A percentile compares a stretch with the other conserved stretches of the same genome.
Evolutionary conservation across 2,888 invertebrate species (phyloP).

Genomic region (Drosophila flavopinicola): DNA sequence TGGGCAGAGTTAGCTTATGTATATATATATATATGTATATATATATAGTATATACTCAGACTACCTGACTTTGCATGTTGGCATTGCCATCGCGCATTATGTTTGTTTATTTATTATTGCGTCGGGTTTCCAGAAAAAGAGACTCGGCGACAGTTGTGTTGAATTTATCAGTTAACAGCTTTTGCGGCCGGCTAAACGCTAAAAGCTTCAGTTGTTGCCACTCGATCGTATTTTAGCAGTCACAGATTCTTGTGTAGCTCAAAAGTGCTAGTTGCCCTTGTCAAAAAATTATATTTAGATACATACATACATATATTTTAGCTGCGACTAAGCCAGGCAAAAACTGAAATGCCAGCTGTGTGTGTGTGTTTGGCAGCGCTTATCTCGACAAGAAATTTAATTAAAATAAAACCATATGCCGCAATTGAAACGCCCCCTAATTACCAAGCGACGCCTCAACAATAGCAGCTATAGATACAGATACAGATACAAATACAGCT

Average conservation of each 20-base stretch:
- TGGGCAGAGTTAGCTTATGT: slow-evolving; percentile 10
- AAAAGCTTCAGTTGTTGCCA: slow-evolving; percentile 48
- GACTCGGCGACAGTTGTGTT: slow-evolving; percentile 70
- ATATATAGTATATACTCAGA: slow-evolving; percentile 9
- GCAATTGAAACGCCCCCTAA: slow-evolving; percentile 68
- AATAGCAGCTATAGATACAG: slow-evolving; percentile 22
- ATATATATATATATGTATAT: not conserved
- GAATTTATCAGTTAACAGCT: slow-evolving; percentile 77
- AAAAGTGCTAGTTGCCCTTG: slow-evolving; percentile 15
- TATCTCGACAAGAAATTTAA: slow-evolving; percentile 66
- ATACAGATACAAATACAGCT: slow-evolving; percentile 23
- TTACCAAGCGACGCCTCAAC: slow-evolving; percentile 34
- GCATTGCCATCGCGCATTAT: slow-evolving; percentile 35
- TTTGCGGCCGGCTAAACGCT: slow-evolving; percentile 53
- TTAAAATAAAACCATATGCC: slow-evolving; percentile 72
- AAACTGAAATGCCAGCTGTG: slow-evolving; percentile 18
- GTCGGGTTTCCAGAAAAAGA: slow-evolving; percentile 39
- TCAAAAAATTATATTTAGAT: not conserved
- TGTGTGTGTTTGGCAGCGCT: slow-evolving; percentile 17
- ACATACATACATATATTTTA: no score
- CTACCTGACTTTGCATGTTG: slow-evolving; percentile 52
- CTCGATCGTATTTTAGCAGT: slow-evolving; percentile 50
- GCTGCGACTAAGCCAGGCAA: not conserved
- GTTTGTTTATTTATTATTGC: slow-evolving; percentile 39
- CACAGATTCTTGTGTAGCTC: slow-evolving; percentile 28